Base-by-base conservation (phyloP, 2,888 invertebrate genomes). In the Diarsia dahlii region DNA sequence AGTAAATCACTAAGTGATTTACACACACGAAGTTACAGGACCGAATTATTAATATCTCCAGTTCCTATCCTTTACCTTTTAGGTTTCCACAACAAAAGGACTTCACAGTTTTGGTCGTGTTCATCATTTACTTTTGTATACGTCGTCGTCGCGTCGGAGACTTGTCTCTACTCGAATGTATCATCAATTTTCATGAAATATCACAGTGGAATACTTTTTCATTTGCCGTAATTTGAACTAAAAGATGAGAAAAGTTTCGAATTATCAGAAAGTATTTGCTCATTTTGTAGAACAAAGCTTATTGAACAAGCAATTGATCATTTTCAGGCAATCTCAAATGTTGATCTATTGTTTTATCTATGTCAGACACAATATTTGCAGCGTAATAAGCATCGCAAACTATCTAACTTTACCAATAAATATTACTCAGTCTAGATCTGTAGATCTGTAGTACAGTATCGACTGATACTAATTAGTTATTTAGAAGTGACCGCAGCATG, bases 121-220 rank as follows among this genome's bases (percentile, higher is more conserved):
- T 72, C 82, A 66, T 75, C 66, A 60, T 67, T 81, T 54, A 75
- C 62, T 71, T 71, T 84, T 58, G 58, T 72, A 72, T 76, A 67
- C 39, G 52, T 39, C 39, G 39, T 23, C 56, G 56, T 23, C 56
- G 56, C 56, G 56, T 56, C 66, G 12, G 50, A 82, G 82, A 72
- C 69, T 67, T 58, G 66, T 81, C 54, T 75, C 64, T 56, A 58
- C 71, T 72, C 65, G 67, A 72, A 76, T 58, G 68, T 74, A 82
- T 82, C 82, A 81, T 75, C 63, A 81, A 84, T 81, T 82, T 84
- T 72, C 71, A 75, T 84, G 69, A 84, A 71, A 82, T 82, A 84
- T 75, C 82, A 75, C 65, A 70, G 56, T 69, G 72, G 39, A 54
- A 75, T 58, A 81, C 76, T 81, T 81, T 82, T 81, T 81, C 71